A percentile compares a stretch with the other conserved stretches of the same genome.
Conservation (phyloP, 2,113 vertebrate species). For the Micronycteris hirsuta region DNA sequence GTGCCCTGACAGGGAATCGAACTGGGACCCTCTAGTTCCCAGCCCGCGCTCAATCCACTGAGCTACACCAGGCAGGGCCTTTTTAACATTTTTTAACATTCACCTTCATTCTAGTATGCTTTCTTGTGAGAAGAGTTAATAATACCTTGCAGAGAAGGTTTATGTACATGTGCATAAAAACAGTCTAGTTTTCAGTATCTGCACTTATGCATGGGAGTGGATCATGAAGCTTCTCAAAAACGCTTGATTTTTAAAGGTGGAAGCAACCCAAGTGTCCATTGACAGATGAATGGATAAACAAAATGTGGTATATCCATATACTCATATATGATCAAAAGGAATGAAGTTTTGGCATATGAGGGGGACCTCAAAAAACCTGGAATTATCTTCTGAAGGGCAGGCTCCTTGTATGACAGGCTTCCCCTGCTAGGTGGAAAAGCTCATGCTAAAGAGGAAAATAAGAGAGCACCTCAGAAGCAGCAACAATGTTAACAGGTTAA, state of each 20-base stretch:
- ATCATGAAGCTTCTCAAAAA: not conserved
- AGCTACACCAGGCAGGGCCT: no score
- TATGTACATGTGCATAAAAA: not conserved
- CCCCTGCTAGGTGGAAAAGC: not conserved
- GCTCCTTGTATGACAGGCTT: no score
- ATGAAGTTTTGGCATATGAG: not conserved
- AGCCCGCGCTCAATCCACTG: no score
- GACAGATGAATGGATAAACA: not conserved
- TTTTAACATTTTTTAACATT: not conserved
- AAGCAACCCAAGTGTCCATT: not conserved
- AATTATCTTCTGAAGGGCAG: no score
- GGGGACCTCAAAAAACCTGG: no score
- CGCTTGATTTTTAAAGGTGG: not conserved
- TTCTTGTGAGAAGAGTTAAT: not conserved
- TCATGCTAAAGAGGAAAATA: not conserved
- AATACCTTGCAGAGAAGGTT: not conserved
- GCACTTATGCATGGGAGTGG: not conserved
- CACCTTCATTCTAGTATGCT: not conserved
- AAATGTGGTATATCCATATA: not conserved
- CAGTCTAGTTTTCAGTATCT: not conserved
- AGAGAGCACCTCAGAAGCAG: not conserved
- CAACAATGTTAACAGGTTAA: not conserved
- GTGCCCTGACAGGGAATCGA: no score
- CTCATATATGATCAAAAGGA: not conserved
- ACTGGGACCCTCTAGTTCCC: no score